phyloP scores from a whole-genome alignment of 2,113 vertebrate genomes.

The Microtus ochrogaster region DNA sequence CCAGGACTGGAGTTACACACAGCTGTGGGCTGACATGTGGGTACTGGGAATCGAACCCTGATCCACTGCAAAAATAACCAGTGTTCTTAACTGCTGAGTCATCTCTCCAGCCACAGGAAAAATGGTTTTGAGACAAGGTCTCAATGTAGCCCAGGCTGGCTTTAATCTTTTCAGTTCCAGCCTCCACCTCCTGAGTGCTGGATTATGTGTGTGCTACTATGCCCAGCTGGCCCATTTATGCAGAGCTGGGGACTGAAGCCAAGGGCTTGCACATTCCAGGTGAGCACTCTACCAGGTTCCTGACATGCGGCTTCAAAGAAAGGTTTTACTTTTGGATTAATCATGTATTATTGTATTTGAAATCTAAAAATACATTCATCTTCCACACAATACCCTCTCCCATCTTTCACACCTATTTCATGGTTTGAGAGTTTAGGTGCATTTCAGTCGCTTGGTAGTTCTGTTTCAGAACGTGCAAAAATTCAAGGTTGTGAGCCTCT shows the following conservation, averaged over 20 bases:
- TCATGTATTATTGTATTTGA: neutral
- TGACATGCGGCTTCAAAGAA: neutral
- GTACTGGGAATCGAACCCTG: neutral
- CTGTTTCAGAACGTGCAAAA: neutral
- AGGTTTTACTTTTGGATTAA: conserved; percentile 38
- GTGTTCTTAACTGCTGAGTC: neutral
- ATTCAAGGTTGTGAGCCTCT: neutral
- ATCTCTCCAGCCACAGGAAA: neutral
- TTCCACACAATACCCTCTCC: neutral
- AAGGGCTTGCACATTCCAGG: neutral
- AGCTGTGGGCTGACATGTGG: neutral
- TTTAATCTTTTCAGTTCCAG: no score
- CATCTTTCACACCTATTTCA: neutral
- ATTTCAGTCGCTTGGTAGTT: conserved; percentile 30
- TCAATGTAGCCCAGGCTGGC: neutral
- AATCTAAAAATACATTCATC: neutral
- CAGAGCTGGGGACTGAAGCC: neutral
- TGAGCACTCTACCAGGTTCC: neutral
- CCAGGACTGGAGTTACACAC: neutral
- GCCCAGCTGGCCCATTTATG: neutral
- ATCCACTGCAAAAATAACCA: neutral
- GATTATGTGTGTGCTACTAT: neutral
- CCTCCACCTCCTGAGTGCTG: neutral
- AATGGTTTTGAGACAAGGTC: neutral
- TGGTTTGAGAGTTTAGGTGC: conserved; percentile 31